phyloP scores from a whole-genome alignment of 2,888 invertebrate genomes.

The Lasioglossum marginatum region DNA sequence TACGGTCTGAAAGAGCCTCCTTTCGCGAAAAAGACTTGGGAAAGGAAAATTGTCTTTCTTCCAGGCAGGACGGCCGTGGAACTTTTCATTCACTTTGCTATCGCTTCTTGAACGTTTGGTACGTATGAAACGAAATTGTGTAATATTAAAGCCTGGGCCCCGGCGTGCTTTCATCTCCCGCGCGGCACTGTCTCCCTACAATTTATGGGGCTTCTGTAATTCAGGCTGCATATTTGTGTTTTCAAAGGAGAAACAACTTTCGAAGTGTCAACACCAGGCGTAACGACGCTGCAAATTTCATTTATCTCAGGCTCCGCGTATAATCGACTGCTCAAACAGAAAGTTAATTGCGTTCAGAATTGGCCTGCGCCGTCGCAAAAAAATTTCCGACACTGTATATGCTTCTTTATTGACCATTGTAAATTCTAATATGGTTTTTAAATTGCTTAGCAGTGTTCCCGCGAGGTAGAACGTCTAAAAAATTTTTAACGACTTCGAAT shows the following conservation, averaged over 20 bases:
- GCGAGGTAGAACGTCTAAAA: neutral
- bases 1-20: constrained; percentile 17
- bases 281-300: neutral
- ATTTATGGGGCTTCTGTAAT: neutral
- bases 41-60: constrained; percentile 33
- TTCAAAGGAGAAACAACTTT: neutral
- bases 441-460: neutral
- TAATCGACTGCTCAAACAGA: constrained; percentile 2
- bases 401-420: neutral
- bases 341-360: neutral
- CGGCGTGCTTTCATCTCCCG: neutral
- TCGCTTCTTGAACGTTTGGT: neutral
- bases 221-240: neutral
- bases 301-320: neutral
- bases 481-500: neutral
- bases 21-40: neutral
- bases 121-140: neutral
- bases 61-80: neutral
- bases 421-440: neutral
- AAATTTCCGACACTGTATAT: neutral
- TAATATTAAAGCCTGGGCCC: neutral
- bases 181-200: neutral
- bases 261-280: neutral
- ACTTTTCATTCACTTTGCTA: constrained; percentile 10
- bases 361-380: neutral